phyloP scores from a whole-genome alignment of 2,888 invertebrate species.

The Liodrosophila aerea region DNA sequence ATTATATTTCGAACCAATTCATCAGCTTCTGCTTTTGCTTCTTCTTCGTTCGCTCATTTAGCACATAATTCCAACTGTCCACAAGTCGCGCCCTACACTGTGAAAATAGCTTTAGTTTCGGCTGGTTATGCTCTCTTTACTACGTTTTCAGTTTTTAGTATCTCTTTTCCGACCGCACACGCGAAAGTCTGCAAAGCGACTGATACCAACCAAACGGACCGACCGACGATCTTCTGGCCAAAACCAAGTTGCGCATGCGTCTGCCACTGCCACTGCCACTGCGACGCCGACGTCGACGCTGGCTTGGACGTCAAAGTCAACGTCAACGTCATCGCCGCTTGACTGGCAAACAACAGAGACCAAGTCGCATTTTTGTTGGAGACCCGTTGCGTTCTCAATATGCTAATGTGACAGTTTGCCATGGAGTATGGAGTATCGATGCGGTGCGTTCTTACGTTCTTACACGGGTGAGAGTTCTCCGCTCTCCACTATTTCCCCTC shows the following conservation, averaged over 20 bases:
- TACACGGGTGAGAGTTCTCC: slow-evolving; percentile 30
- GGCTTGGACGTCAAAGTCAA: not conserved
- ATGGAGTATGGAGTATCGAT: slow-evolving; percentile 39
- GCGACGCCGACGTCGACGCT: slow-evolving; percentile 8
- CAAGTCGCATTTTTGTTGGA: slow-evolving; percentile 59
- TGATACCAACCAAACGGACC: slow-evolving; percentile 62
- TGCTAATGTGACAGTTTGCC: slow-evolving; percentile 78
- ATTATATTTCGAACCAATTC: no score
- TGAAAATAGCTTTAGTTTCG: slow-evolving; percentile 30
- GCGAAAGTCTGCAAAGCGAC: slow-evolving; percentile 78
- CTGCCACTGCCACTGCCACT: slow-evolving; percentile 20
- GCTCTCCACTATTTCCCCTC: slow-evolving; percentile 5
- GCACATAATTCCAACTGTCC: slow-evolving; percentile 67
- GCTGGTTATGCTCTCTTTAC: slow-evolving; percentile 13
- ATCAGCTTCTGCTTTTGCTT: not conserved
- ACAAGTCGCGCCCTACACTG: slow-evolving; percentile 72
- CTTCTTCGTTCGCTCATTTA: slow-evolving; percentile 39
- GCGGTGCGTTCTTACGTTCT: slow-evolving; percentile 35
- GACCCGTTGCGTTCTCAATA: slow-evolving; percentile 68
- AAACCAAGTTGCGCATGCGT: slow-evolving; percentile 66
- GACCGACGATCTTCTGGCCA: slow-evolving; percentile 53
- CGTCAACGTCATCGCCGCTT: slow-evolving; percentile 26
- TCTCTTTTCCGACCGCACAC: slow-evolving; percentile 63
- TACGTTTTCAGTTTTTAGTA: slow-evolving; percentile 6
- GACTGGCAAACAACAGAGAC: slow-evolving; percentile 55